A percentile compares a stretch with the other conserved stretches of the same genome.
Evolutionary conservation across 2,113 vertebrate genomes (phyloP).

Genomic region (Solea solea): DNA sequence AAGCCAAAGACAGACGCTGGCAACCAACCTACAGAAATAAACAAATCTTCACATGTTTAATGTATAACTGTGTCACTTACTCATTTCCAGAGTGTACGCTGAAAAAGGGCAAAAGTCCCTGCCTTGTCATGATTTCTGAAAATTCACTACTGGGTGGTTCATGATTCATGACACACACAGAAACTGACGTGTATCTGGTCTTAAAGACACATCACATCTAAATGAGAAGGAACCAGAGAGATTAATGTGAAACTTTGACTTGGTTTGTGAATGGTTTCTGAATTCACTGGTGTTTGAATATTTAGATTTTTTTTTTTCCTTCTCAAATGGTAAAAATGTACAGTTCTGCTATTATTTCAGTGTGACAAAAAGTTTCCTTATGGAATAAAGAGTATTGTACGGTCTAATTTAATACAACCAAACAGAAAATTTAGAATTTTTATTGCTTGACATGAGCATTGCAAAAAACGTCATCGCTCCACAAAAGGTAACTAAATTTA

Average conservation of each 20-base stretch:
- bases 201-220: not conserved
- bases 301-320: not conserved
- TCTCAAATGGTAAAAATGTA: not conserved
- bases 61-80: conserved; percentile 19
- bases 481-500: not conserved
- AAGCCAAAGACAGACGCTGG: conserved; percentile 18
- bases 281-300: not conserved
- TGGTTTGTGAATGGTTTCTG: not conserved
- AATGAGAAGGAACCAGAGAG: conserved; percentile 2
- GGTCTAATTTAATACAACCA: conserved; percentile 4
- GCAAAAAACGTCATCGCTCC: not conserved
- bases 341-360: not conserved
- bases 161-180: conserved; percentile 5
- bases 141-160: conserved; percentile 22
- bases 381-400: not conserved
- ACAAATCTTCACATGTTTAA: conserved; percentile 31
- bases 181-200: not conserved
- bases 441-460: not conserved
- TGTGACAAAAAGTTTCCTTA: not conserved
- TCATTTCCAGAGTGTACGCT: conserved; percentile 45
- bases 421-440: not conserved
- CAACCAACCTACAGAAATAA: conserved; percentile 41
- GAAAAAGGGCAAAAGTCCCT: conserved; percentile 46
- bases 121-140: conserved; percentile 43
- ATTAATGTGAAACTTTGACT: not conserved